Evolutionary conservation across 2,888 invertebrate species (phyloP), one percentile per base, ranked within the genome.

Genomic region (Meliscaeva auricollis): DNA sequence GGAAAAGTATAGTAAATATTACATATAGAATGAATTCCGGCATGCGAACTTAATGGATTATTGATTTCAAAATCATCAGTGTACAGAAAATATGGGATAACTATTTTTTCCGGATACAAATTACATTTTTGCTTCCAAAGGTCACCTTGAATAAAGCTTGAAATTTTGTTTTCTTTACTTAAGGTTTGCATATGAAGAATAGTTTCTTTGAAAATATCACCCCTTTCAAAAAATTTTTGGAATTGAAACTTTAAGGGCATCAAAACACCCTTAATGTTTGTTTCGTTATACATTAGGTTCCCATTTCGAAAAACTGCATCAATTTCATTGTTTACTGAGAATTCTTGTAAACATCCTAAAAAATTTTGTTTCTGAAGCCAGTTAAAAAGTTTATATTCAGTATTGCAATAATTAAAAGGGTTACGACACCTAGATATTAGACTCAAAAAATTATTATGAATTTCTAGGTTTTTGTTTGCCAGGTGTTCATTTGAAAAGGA

Each of bases 1-100:
- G 73, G 73, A 62, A 73, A 73, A 32, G 73, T 50, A 50, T 62
- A 73, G 50, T 73, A 73, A 60, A 73, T 32, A 35, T 62, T 62
- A 30, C 73, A 62, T 52, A 73, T 15, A n/a, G 73, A 58, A 15
- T 58, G 58, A 58, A 58, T 35, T 2, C 58, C 58, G 11, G 58
- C 58, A 58, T 58, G 58, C 35, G 58, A 58, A 20, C 58, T 58
- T 22, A 50, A 50, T 22, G 50, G 22, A n/a, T n/a, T n/a, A n/a
- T n/a, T n/a, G n/a, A n/a, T n/a, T n/a, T n/a, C n/a, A n/a, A n/a
- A n/a, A n/a, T n/a, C n/a, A n/a, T n/a, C n/a, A n/a, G n/a, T n/a
- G n/a, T n/a, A n/a, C n/a, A n/a, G n/a, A n/a, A n/a, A 22, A 20
- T 48, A 20, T 17, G 41, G 41, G 41, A 41, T 41, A 41, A 41